Evolutionary conservation across 2,113 vertebrate genomes (phyloP), one percentile per base, ranked within the genome.

Genomic region (Trogon melanurus): DNA sequence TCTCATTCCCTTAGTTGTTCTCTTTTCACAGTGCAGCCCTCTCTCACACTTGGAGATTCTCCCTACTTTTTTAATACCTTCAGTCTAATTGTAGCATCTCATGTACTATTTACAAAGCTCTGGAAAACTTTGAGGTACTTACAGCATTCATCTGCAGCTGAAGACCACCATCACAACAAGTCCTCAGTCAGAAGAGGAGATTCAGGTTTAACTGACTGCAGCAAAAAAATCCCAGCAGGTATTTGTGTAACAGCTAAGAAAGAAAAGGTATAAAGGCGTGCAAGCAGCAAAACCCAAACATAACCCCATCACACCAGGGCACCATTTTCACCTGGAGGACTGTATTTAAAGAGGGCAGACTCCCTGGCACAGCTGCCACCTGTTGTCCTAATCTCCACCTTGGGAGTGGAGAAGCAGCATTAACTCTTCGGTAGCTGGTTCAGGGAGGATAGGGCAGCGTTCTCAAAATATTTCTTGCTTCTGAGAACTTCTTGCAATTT

Each of bases 251-350:
- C 3, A 3, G 5, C 23, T 16, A 34, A 58, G 9, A 29, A 65
- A 13, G 5, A 45, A 61, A 4, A 32, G 5, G 26, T 4, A 0
- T 1, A 2, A 66, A 54, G 5, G 14, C 34, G 0, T 2, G 0
- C 29, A 29, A 73, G 34, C 27, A 72, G 8, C 14, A 66, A 85
- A 80, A 11, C 29, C 30, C 45, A 12, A 75, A 51, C n/a, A 41
- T 0, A 13, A 0, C 5, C 20, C 32, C 25, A 48, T 1, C 13
- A 17, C 3, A 30, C 16, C 9, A 8, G 22, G 1, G 1, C 10
- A 25, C 11, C 3, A 4, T 4, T 16, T 5, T 17, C 17, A 2
- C 5, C 22, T 51, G 8, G 18, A 47, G 21, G 16, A 6, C 14
- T 22, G 12, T 11, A 30, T 34, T 47, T 78, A 23, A 61, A 76